These are phyloP conservation scores for Panagrolaimus sp. DNA, from an alignment of 1,140 invertebrate species.

Conservation along the genomic window DNA sequence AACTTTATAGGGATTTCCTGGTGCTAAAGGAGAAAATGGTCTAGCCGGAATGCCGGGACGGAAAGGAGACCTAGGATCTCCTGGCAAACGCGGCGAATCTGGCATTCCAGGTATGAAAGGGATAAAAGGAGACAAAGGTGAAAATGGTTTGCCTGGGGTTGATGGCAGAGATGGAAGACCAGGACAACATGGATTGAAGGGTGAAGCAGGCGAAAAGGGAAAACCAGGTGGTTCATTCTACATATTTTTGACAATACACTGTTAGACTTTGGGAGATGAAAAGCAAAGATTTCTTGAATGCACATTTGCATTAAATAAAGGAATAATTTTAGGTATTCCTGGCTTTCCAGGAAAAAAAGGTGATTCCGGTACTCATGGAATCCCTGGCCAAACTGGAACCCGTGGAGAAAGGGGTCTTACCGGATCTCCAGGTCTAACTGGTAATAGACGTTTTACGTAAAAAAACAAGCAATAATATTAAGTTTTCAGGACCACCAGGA, in stretches of 20 bases:
- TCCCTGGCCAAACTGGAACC: background rate
- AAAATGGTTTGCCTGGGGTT: background rate
- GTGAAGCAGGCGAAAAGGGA: too few relatives aligned
- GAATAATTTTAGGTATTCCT: background rate
- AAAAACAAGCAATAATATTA: background rate
- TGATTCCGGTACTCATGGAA: background rate
- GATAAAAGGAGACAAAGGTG: background rate
- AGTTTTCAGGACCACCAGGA: too few relatives aligned
- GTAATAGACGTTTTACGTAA: conserved; percentile 3
- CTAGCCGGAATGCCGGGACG: background rate
- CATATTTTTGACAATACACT: too few relatives aligned
- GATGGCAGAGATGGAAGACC: too few relatives aligned
- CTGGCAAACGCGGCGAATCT: background rate
- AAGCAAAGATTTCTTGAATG: too few relatives aligned
- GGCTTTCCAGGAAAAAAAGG: conserved; percentile 9
- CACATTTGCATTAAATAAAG: too few relatives aligned
- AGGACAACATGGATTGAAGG: too few relatives aligned
- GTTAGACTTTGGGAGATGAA: too few relatives aligned
- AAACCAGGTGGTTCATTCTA: too few relatives aligned
- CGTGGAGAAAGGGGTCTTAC: background rate
- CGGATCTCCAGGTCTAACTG: background rate
- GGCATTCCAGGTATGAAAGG: conserved; percentile 4
- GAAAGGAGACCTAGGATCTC: background rate
- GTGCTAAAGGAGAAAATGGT: conserved; percentile 4
- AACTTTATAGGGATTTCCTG: background rate